phyloP scores from a whole-genome alignment of 1,140 invertebrate genomes.

The Dermatophagoides farinae region DNA sequence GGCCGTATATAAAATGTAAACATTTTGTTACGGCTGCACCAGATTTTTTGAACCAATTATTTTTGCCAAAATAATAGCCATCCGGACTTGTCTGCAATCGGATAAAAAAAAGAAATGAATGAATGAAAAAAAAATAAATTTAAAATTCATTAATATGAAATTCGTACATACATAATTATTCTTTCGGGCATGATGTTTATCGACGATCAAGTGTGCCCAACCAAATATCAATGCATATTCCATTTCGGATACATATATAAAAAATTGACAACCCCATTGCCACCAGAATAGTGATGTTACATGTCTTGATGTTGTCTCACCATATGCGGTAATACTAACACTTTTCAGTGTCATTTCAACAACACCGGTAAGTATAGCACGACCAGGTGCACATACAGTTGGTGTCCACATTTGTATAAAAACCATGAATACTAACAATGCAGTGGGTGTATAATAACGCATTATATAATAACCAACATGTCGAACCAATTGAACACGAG shows the following conservation, averaged over 20 bases:
- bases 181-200: background rate
- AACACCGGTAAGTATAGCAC: background rate
- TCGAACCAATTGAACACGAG: background rate
- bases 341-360: background rate
- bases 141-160: no score
- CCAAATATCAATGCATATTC: background rate
- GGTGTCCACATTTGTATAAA: background rate
- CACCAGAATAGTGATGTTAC: background rate
- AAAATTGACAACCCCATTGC: conserved; percentile 2
- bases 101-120: background rate
- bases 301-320: background rate
- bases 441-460: background rate
- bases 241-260: background rate
- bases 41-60: background rate
- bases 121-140: background rate
- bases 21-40: background rate
- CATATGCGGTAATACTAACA: background rate
- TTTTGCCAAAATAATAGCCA: conserved; percentile 10
- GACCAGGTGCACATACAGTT: background rate
- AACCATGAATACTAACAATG: background rate
- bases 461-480: background rate
- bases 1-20: conserved; percentile 2
- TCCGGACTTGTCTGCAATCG: background rate
- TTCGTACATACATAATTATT: no score
- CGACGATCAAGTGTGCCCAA: background rate